phyloP scores from a whole-genome alignment of 30 jellyfish, hydroid and myxozoan species.

The Pseudorhiza aurosa region DNA sequence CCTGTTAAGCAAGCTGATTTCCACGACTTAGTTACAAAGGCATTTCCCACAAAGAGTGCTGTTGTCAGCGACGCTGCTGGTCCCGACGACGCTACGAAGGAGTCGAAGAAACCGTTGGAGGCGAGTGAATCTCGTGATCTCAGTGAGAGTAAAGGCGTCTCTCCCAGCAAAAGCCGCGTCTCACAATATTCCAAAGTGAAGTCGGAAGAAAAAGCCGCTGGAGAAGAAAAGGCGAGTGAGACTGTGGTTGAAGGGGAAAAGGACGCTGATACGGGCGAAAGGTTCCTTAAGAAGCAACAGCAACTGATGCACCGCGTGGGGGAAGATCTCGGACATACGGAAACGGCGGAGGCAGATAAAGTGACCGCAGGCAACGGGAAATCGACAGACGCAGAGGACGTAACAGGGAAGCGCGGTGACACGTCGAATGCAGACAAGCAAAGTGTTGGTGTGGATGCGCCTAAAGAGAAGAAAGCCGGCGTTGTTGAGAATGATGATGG shows the following conservation, averaged over 20 bases:
- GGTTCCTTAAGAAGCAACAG: slow-evolving; percentile 41
- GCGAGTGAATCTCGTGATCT: no score
- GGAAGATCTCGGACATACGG: not conserved
- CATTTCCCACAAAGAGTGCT: not conserved
- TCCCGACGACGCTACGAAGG: not conserved
- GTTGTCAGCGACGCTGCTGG: not conserved
- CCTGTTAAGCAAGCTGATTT: not conserved
- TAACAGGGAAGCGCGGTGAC: not conserved
- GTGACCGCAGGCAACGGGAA: not conserved
- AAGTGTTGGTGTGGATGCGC: not conserved
- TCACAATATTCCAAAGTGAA: slow-evolving; percentile 40
- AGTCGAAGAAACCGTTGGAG: not conserved
- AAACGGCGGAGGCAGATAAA: not conserved
- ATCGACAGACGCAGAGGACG: not conserved
- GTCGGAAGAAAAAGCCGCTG: not conserved
- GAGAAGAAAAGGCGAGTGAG: not conserved
- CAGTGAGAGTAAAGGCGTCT: not conserved
- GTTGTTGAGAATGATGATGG: no score
- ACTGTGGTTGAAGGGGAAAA: not conserved
- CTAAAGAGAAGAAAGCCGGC: no score
- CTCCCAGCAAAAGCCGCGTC: slow-evolving; percentile 4
- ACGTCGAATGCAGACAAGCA: no score
- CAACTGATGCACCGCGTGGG: slow-evolving; percentile 24
- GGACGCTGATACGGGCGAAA: slow-evolving; percentile 16
- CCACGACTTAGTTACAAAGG: not conserved